phyloP scores from a whole-genome alignment of 2,113 vertebrate genomes.

The Callipepla californica region DNA sequence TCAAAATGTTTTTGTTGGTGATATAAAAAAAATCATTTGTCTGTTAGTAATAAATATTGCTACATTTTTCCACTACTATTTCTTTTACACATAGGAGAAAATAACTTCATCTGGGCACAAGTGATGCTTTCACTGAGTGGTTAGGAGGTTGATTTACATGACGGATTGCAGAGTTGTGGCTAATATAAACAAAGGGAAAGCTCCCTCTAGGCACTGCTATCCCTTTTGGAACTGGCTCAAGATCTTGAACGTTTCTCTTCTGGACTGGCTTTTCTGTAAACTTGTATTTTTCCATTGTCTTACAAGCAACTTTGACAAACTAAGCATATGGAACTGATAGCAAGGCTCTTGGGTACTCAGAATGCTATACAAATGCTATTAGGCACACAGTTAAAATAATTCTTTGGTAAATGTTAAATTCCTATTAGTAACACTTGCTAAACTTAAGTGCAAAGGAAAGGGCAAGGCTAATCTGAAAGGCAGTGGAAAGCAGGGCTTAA shows the following conservation, averaged over 20 bases:
- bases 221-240: background rate
- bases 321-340: slow-evolving; percentile 51
- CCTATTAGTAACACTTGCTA: slow-evolving; percentile 77
- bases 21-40: background rate
- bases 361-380: slow-evolving; percentile 58
- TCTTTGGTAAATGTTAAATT: slow-evolving; percentile 78
- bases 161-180: background rate
- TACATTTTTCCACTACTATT: background rate
- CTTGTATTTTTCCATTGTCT: slow-evolving; percentile 12
- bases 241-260: background rate
- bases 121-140: background rate
- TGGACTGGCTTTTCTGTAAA: background rate
- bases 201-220: background rate
- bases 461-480: slow-evolving; percentile 72
- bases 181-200: background rate
- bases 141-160: background rate
- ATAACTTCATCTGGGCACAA: background rate
- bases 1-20: background rate
- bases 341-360: slow-evolving; percentile 50
- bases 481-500: slow-evolving; percentile 53
- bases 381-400: slow-evolving; percentile 68
- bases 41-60: background rate
- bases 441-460: slow-evolving; percentile 73
- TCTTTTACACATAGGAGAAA: background rate
- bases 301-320: slow-evolving; percentile 33